Conservation (phyloP, 2,797 vertebrate genomes). For the Chromobotia macracanthus region DNA sequence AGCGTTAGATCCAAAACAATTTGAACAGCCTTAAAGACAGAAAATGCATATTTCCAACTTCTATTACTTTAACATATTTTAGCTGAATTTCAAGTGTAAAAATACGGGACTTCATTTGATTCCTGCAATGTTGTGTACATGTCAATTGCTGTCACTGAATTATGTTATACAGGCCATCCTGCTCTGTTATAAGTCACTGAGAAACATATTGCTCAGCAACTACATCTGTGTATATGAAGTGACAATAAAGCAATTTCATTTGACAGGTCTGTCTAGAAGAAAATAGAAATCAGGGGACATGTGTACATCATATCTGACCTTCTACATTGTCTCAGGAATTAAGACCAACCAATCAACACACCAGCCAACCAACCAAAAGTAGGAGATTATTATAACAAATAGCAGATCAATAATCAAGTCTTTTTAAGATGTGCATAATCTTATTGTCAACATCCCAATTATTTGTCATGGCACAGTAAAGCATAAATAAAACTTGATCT, state of each 20-base stretch:
- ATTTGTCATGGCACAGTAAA: not conserved
- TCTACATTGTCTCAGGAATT: not conserved
- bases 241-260: not conserved
- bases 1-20: too few species aligned
- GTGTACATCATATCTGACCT: not conserved
- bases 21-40: not conserved
- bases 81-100: not conserved
- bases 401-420: not conserved
- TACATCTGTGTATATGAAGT: not conserved
- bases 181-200: not conserved
- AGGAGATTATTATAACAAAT: not conserved
- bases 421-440: not conserved
- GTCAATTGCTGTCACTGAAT: not conserved
- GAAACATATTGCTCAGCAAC: not conserved
- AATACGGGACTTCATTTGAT: not conserved
- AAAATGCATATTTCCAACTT: not conserved
- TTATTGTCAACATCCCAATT: constrained; percentile 7
- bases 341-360: not conserved
- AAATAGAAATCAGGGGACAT: not conserved
- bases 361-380: not conserved
- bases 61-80: not conserved
- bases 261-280: constrained; percentile 4
- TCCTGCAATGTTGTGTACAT: not conserved
- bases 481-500: not conserved
- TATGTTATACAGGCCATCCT: not conserved